Conservation (phyloP, 2,797 vertebrate genomes). For the Erpetoichthys calabaricus region DNA sequence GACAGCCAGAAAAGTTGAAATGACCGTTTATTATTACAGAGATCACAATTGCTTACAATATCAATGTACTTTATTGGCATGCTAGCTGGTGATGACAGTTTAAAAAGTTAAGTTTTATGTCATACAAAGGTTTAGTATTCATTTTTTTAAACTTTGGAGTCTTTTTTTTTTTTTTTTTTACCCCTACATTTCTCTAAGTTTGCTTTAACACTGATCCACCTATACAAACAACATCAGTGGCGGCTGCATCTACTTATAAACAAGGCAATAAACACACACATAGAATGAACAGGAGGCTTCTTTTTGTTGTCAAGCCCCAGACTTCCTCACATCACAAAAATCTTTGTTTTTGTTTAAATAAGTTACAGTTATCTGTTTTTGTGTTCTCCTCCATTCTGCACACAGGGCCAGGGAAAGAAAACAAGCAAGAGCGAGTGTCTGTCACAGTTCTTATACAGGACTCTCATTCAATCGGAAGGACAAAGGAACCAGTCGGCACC, state of each 20-base stretch:
- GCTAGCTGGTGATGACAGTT: conserved; percentile 72
- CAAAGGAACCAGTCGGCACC: no score
- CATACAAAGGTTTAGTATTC: conserved; percentile 45
- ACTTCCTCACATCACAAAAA: no score
- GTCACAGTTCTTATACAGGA: no score
- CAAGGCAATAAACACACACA: no score
- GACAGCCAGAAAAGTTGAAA: conserved; percentile 23
- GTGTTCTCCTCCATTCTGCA: no score
- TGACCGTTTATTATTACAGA: conserved; percentile 85
- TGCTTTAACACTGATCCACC: conserved; percentile 26
- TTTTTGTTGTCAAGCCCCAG: no score
- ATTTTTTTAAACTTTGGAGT: conserved; percentile 11
- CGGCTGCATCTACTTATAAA: conserved; percentile 37
- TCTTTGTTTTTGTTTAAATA: no score
- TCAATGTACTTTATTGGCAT: conserved; percentile 74
- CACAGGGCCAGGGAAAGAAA: no score
- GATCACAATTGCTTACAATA: conserved; percentile 89
- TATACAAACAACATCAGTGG: conserved; percentile 31
- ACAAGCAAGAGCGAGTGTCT: no score
- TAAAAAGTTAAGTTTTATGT: conserved; percentile 48
- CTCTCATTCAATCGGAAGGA: no score
- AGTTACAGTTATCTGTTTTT: no score
- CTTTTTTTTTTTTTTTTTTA: conserved; percentile 33
- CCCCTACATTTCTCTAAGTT: conserved; percentile 22
- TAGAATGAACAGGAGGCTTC: no score